A percentile compares a stretch with the other conserved stretches of the same genome.
Evolutionary conservation across 2,888 invertebrate species (phyloP).

Genomic region (Drosophila neotestacea): DNA sequence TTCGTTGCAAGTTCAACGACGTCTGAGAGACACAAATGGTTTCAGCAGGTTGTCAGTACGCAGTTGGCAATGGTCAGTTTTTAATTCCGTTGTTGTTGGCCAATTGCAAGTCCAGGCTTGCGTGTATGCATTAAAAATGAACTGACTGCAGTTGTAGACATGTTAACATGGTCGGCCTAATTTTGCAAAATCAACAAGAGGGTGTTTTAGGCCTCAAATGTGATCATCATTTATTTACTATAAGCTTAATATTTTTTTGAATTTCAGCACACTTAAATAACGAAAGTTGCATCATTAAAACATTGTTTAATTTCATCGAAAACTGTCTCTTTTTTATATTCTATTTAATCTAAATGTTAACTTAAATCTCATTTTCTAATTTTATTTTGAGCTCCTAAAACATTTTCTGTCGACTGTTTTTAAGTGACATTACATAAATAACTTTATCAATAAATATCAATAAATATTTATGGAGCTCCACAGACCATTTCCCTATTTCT

Average conservation of each 20-base stretch:
- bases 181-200: constrained; percentile 12
- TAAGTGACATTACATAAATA: too few relatives aligned
- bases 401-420: too few relatives aligned
- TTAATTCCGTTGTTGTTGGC: constrained; percentile 8
- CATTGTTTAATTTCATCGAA: too few relatives aligned
- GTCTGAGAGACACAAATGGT: constrained; percentile 47
- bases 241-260: constrained; percentile 1
- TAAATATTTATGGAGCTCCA: too few relatives aligned
- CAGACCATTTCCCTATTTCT: too few relatives aligned
- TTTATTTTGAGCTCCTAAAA: too few relatives aligned
- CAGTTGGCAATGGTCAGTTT: constrained; percentile 31
- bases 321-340: too few relatives aligned
- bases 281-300: too few relatives aligned
- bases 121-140: constrained; percentile 69
- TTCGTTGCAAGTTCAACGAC: constrained; percentile 65
- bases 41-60: constrained; percentile 31
- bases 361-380: too few relatives aligned
- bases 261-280: not conserved
- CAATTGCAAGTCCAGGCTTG: constrained; percentile 53
- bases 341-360: too few relatives aligned
- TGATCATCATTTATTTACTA: not conserved
- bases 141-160: constrained; percentile 16
- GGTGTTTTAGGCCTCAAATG: not conserved
- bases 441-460: too few relatives aligned
- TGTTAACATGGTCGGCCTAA: constrained; percentile 32